A percentile compares a stretch with the other conserved stretches of the same genome.
Evolutionary conservation across 2,888 invertebrate species (phyloP).

Genomic region (Thymelicus sylvestris): DNA sequence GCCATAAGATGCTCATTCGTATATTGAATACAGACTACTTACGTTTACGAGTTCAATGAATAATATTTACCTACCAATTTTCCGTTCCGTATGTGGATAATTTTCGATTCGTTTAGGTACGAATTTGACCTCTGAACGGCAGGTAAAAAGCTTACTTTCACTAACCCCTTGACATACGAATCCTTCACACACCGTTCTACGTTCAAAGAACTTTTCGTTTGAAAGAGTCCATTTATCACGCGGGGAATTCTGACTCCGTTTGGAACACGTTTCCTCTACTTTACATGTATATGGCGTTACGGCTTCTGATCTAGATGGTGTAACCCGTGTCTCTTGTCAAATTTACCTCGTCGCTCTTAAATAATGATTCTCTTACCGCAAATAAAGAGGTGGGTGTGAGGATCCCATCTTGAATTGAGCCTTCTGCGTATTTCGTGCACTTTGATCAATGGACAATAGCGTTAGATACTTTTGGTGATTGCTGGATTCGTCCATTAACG

Average conservation of each 20-base stretch:
- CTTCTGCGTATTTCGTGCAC: not conserved
- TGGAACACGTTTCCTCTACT: constrained; percentile 15
- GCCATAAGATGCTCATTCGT: too few species aligned
- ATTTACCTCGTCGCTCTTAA: constrained; percentile 35
- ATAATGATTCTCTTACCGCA: constrained; percentile 17
- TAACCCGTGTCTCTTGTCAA: constrained; percentile 39
- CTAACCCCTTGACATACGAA: constrained; percentile 4
- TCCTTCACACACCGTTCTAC: constrained; percentile 8
- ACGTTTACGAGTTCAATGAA: too few species aligned
- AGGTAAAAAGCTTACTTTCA: constrained; percentile 1
- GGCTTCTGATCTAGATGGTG: constrained; percentile 16
- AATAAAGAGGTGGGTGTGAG: constrained; percentile 8
- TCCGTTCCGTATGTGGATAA: not conserved
- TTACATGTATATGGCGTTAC: constrained; percentile 11
- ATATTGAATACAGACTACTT: too few species aligned
- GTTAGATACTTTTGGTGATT: too few species aligned
- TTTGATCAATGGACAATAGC: constrained; percentile 6
- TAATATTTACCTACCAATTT: too few species aligned
- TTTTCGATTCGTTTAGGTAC: not conserved
- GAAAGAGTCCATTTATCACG: constrained; percentile 17
- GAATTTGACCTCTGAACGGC: not conserved
- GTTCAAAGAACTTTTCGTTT: constrained; percentile 26
- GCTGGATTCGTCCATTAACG: too few species aligned
- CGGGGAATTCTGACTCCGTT: constrained; percentile 9
- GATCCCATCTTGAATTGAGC: not conserved